Percentiles rank a stretch among this genome's conserved stretches.
phyloP scores from a whole-genome alignment of 1,140 invertebrate genomes.

The Eupristina koningsbergeri region DNA sequence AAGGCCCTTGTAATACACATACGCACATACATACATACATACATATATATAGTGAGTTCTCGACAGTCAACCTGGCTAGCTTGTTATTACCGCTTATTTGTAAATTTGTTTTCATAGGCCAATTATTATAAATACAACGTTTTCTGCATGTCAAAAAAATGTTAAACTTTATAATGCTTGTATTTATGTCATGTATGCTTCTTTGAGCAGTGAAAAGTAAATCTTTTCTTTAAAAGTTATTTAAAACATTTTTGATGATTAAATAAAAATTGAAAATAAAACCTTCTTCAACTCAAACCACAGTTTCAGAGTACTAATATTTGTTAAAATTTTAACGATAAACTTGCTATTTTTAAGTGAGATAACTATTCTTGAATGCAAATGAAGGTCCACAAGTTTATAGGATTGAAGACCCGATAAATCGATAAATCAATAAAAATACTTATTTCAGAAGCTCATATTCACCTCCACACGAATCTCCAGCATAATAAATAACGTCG shows the following conservation, averaged over 20 bases:
- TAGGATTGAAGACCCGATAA: background rate
- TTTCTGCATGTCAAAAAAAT: too few relatives aligned
- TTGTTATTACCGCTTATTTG: background rate
- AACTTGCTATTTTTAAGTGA: background rate
- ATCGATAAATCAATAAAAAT: background rate
- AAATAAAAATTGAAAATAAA: too few relatives aligned
- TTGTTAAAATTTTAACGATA: background rate
- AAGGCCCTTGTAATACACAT: background rate
- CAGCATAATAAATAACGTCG: slow-evolving; percentile 54
- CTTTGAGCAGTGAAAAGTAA: too few relatives aligned
- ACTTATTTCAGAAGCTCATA: background rate
- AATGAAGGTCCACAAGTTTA: background rate
- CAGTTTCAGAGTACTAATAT: background rate
- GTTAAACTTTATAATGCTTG: too few relatives aligned
- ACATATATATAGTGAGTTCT: background rate
- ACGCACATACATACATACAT: too few relatives aligned
- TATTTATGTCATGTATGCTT: too few relatives aligned
- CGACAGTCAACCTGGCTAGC: background rate
- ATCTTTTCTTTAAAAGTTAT: too few relatives aligned
- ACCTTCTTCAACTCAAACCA: background rate
- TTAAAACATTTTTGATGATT: too few relatives aligned
- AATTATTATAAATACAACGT: too few relatives aligned
- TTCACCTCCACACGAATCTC: slow-evolving; percentile 40
- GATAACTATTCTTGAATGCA: background rate
- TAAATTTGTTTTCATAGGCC: too few relatives aligned